Evolutionary conservation across 2,113 vertebrate species (phyloP), one percentile per base, ranked within the genome.

Genomic region (Tretioscincus oriximinensis): DNA sequence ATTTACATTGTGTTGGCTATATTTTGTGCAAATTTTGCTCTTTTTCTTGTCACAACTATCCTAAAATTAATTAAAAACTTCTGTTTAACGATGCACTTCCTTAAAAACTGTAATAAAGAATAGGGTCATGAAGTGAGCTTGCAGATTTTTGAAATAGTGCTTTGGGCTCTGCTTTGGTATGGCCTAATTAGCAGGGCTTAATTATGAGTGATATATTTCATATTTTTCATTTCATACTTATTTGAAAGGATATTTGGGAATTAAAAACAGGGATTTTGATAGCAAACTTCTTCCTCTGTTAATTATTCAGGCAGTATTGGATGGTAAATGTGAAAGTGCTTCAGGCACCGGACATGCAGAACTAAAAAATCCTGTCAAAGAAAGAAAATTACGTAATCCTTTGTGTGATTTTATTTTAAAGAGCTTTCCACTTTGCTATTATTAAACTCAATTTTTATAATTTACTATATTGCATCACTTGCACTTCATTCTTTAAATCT

Each of bases 401-500:
- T 80, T 64, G 80, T 81, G 84, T 78, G 84, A 79, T 45, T 66
- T 82, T n/a, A n/a, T 80, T 79, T 88, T 89, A 78, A 89, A 85
- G 91, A 92, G 81, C 47, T 87, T 93, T 90, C 51, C 78, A 84
- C 78, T 6, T 87, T 66, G 75, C 83, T 93, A 91, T 89, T 80
- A 88, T 90, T 87, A 90, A 91, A 91, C 91, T 89, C 88, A 90
- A 91, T 92, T 90, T 88, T 82, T 78, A 81, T 83, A 76, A 76
- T 88, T 58, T 58, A 58, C 54, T 58, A 58, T 66, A 58, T 74
- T 78, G 86, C 80, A 89, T 85, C 81, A 86, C 91, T 92, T 93
- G 90, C 66, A 91, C 83, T 87, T 92, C 84, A 84, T 90, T 61
- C 87, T 92, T 82, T 78, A 86, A 84, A 90, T 60, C 47, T 85